A percentile compares a stretch with the other conserved stretches of the same genome.
phyloP scores from a whole-genome alignment of 2,113 vertebrate species.

The Pollimyrus isidori region DNA sequence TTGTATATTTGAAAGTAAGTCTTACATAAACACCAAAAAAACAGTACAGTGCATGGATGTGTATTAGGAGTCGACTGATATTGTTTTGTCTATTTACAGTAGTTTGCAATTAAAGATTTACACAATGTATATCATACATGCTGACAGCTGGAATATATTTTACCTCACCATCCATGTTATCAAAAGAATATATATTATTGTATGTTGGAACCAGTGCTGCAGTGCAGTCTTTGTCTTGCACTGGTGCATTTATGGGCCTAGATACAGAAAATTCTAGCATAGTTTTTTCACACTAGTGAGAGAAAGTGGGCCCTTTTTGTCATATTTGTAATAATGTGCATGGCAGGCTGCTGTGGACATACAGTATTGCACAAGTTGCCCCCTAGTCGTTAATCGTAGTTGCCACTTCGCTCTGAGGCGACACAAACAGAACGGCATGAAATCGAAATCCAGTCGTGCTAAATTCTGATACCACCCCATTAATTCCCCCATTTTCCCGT shows the following conservation, averaged over 20 bases:
- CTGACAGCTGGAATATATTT: constrained; percentile 14
- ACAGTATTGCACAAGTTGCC: not conserved
- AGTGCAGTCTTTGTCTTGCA: not conserved
- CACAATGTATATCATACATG: constrained; percentile 34
- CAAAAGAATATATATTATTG: constrained; percentile 18
- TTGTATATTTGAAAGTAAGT: constrained; percentile 56
- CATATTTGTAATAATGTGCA: too few species aligned
- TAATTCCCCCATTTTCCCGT: not conserved
- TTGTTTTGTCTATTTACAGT: constrained; percentile 58
- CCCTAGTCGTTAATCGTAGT: not conserved
- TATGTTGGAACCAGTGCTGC: constrained; percentile 17
- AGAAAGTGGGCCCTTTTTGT: not conserved
- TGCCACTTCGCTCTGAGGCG: not conserved
- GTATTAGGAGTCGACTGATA: constrained; percentile 50
- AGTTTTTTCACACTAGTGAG: not conserved
- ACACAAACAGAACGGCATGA: not conserved
- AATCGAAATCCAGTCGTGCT: not conserved
- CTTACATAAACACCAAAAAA: constrained; percentile 62
- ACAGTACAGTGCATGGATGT: constrained; percentile 65
- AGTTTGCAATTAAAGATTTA: constrained; percentile 46
- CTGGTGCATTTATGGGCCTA: not conserved
- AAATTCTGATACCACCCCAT: not conserved
- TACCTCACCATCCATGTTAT: constrained; percentile 24
- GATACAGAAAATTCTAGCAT: not conserved
- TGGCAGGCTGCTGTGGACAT: too few species aligned